Percentiles rank a stretch among this genome's conserved stretches.
Conservation (phyloP, 2,797 vertebrate species). For the Neosilurus mollespiculum region DNA sequence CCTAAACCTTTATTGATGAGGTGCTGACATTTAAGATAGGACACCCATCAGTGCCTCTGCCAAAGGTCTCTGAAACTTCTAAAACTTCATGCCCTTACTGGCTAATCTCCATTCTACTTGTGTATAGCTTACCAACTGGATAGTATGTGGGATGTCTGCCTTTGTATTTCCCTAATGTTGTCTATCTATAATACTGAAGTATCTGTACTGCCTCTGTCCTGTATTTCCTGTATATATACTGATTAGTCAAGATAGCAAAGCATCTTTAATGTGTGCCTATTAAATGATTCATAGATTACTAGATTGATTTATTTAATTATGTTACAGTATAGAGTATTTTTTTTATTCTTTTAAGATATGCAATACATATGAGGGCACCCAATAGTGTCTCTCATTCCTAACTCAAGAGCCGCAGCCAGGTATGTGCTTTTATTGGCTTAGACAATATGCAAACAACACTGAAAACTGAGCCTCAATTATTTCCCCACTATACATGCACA, state of each 20-base stretch:
- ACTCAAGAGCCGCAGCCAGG: slow-evolving; percentile 1
- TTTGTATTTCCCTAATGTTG: background rate
- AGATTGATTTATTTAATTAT: slow-evolving; percentile 8
- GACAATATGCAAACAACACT: slow-evolving; percentile 3
- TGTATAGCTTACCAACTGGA: background rate
- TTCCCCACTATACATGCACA: slow-evolving; percentile 29
- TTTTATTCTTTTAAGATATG: background rate
- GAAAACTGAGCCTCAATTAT: slow-evolving; percentile 30
- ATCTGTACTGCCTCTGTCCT: too few relatives aligned
- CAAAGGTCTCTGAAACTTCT: slow-evolving; percentile 45
- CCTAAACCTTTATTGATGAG: slow-evolving; percentile 58
- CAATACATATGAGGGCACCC: background rate
- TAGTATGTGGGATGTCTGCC: background rate
- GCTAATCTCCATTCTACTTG: slow-evolving; percentile 13
- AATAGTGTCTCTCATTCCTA: background rate
- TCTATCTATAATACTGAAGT: too few relatives aligned
- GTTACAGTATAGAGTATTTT: background rate
- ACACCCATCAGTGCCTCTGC: slow-evolving; percentile 49
- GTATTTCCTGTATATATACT: background rate
- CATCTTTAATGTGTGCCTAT: background rate
- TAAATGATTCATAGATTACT: background rate
- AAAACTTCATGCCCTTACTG: slow-evolving; percentile 39
- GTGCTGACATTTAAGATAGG: slow-evolving; percentile 59
- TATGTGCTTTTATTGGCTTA: background rate
- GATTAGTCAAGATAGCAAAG: background rate